Base-by-base conservation (phyloP, 2,888 invertebrate species). In the Thera britannica region DNA sequence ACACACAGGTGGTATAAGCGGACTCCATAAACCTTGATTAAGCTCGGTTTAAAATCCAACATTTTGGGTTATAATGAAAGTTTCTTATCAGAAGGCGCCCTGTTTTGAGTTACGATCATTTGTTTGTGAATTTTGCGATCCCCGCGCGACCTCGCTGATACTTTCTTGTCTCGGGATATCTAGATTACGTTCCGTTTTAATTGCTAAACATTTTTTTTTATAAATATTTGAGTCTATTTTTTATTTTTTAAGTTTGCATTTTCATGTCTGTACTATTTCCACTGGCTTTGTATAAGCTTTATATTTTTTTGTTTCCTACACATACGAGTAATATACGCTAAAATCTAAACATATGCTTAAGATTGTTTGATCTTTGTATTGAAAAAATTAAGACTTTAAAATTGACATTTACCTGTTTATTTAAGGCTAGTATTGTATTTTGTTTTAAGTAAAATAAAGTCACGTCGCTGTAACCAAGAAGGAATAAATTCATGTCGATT, bases 41-140 rank as follows among this genome's bases (percentile, higher is more conserved):
- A 90, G 88, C 87, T 85, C 82, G 87, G 89, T 92, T 93, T 93
- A 90, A 92, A 93, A 93, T 92, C 90, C 88, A 88, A 83, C 89
- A 88, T 90, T 89, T 90, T 81, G 88, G 87, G 83, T 77, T 77
- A 80, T 92, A 93, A 93, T 92, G 93, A 92, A 93, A 93, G 88
- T 92, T 92, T 89, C 91, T 93, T 93, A 93, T 93, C 93, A 88
- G 90, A 65, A 75, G 82, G 81, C 87, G 84, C 85, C 86, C 84
- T 81, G 90, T 87, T 92, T 87, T 93, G 92, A 93, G 84, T 89
- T 92, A 93, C 86, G 86, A 81, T 80, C 81, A 80, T 79, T 82
- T 88, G 85, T 89, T 88, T 41, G 41, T 41, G 38, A 38, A 38
- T 41, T 41, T 3, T 81, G 81, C 75, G 77, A 78, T 77, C 74